A percentile compares a stretch with the other conserved stretches of the same genome.
phyloP scores from a whole-genome alignment of 2,113 vertebrate genomes.

The Campylomormyrus numenius region DNA sequence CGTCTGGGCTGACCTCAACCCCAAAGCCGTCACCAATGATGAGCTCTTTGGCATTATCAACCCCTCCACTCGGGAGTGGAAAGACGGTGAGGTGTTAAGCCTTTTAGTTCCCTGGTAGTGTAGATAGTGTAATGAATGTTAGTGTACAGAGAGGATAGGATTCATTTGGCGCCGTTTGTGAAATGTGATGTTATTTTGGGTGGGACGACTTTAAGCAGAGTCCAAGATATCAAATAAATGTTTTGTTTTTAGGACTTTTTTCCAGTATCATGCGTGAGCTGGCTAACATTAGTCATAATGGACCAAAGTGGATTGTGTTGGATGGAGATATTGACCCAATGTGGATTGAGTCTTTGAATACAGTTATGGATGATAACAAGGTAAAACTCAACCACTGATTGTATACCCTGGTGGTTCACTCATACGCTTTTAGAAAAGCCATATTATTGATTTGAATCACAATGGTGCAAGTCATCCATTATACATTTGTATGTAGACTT shows the following conservation, averaged over 20 bases:
- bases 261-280: conserved; percentile 89
- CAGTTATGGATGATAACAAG: conserved; percentile 99
- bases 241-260: conserved; percentile 71
- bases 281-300: conserved; percentile 75
- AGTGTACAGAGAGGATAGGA: not conserved
- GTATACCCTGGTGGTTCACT: not conserved
- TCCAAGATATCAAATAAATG: conserved; percentile 8
- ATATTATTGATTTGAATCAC: not conserved
- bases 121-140: not conserved
- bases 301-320: conserved; percentile 93
- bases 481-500: not conserved
- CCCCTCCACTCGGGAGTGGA: conserved; percentile 88
- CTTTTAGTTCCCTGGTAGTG: not conserved
- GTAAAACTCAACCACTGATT: conserved; percentile 50
- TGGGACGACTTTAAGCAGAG: not conserved
- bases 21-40: conserved; percentile 79
- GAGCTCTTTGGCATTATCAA: conserved; percentile 82
- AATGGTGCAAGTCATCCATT: not conserved
- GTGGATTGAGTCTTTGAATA: conserved; percentile 99
- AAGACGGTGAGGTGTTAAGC: conserved; percentile 67
- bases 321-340: conserved; percentile 97
- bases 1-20: conserved; percentile 86
- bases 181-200: not conserved
- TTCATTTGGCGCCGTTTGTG: not conserved
- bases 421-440: not conserved